phyloP scores from a whole-genome alignment of 2,797 vertebrate species.

The Brotogeris chrysoptera region DNA sequence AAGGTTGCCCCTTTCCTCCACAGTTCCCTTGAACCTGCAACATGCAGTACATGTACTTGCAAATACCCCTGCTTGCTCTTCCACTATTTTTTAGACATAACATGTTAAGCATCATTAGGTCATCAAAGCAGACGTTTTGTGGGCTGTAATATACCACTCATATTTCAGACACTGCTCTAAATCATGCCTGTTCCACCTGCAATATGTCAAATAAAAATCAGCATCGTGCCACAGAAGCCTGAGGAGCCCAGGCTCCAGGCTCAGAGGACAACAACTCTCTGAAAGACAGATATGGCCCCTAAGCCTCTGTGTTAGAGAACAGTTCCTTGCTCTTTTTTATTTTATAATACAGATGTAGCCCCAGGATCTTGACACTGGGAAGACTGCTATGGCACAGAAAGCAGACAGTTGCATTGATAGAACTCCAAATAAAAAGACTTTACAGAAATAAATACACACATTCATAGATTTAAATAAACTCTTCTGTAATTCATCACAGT shows the following conservation, averaged over 20 bases:
- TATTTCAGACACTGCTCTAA: neutral
- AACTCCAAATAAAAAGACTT: neutral
- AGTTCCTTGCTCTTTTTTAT: neutral
- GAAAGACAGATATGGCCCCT: rapidly evolving
- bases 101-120: neutral
- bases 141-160: neutral
- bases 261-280: neutral
- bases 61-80: neutral
- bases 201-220: neutral
- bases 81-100: neutral
- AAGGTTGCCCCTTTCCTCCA: neutral
- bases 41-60: neutral
- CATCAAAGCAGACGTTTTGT: neutral
- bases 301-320: neutral
- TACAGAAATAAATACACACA: neutral
- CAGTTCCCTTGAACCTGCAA: neutral
- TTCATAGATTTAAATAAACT: neutral
- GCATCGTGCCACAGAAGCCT: neutral
- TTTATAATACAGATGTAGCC: neutral
- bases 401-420: neutral
- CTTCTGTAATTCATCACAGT: neutral
- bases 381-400: neutral
- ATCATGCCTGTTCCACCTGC: neutral
- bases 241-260: neutral
- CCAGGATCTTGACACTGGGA: neutral